These are phyloP conservation scores for Erithacus rubecula DNA, from an alignment of 2,797 vertebrate species.

Conservation along the genomic window DNA sequence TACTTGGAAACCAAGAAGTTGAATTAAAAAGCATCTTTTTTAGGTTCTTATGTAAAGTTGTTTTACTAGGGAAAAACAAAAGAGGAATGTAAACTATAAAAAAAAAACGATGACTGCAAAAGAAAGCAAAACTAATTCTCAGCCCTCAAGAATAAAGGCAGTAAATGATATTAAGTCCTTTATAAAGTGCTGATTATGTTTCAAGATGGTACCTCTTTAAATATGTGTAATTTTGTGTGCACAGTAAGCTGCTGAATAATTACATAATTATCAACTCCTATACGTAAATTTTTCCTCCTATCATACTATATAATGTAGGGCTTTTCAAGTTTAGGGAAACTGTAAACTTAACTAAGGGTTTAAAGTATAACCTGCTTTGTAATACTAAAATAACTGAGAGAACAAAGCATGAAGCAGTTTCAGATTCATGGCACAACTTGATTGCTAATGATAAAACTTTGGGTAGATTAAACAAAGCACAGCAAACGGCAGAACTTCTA, in stretches of 20 bases:
- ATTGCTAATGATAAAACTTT: not conserved
- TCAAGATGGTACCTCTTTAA: not conserved
- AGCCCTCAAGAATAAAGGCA: not conserved
- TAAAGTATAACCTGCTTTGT: not conserved
- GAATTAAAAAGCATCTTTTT: not conserved
- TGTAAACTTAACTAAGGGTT: not conserved
- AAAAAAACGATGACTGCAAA: not conserved
- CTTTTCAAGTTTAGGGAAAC: not conserved
- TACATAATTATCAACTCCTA: not conserved
- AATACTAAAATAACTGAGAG: not conserved
- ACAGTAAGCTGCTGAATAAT: not conserved
- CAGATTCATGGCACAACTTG: not conserved
- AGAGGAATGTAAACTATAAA: not conserved
- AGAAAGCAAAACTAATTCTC: not conserved
- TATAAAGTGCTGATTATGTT: not conserved
- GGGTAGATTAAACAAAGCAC: not conserved
- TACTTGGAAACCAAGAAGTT: not conserved
- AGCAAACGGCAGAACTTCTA: not conserved
- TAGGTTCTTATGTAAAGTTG: not conserved
- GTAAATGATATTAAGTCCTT: not conserved
- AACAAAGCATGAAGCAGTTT: not conserved
- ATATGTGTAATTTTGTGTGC: not conserved
- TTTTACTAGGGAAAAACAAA: not conserved
- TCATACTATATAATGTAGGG: rapidly evolving
- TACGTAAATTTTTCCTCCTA: not conserved